Evolutionary conservation across 1,140 invertebrate species (phyloP), one percentile per base, ranked within the genome.

Genomic region (Papilio machaon): DNA sequence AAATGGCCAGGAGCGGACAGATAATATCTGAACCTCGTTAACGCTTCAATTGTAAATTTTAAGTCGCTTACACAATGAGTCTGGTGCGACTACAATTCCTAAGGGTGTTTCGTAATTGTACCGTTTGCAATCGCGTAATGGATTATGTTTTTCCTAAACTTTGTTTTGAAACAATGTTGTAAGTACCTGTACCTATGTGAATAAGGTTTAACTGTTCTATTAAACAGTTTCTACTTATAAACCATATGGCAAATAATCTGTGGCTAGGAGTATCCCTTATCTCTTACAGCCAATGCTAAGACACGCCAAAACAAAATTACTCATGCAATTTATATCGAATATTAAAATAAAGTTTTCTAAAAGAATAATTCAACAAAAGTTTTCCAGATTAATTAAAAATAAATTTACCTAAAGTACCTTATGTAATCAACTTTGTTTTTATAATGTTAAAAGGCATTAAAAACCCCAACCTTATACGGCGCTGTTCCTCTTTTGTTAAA

Each of bases 1-100:
- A 4, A 76, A 76, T n/a, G 19, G 23, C 47, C 74, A 49, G 47
- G 43, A 52, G 74, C 74, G 11, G 19, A 1, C 10, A 76, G 74
- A 76, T 76, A 76, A 54, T 76, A 76, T 76, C 74, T 76, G 47
- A 54, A 19, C 43, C 47, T 76, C 47, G 74, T 76, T 54, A 76
- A 76, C 74, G 74, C 74, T 76, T 76, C 47, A 76, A 47, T 76
- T 76, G 46, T 76, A 76, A 76, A 76, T 76, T 76, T 76, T 54
- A 54, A 76, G 74, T 49, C 74, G 74, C 74, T 47, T 76, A 35
- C 46, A 76, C 74, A 76, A 76, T 46, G 46, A 15, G 74, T n/a
- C 47, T 47, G 73, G 23, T 13, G 11, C 3, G 74, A 3, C 47
- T 52, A 23, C 46, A 49, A 75, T 46, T 49, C 73, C 47, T 76